phyloP scores from a whole-genome alignment of 1,140 invertebrate species.

The Adoxophyes honmai region DNA sequence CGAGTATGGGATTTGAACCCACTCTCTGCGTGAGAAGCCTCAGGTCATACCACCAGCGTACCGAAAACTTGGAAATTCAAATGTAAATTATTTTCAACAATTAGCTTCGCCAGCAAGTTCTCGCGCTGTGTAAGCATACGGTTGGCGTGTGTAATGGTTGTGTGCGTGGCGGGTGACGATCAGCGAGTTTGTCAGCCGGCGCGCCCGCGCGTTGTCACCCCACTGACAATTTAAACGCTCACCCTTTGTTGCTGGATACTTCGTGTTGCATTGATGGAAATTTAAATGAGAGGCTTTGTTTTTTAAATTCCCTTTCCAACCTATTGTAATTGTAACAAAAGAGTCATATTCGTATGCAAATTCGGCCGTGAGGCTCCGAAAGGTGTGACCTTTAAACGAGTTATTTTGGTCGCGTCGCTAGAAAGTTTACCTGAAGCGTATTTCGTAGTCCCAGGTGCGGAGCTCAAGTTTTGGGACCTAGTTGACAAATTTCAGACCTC shows the following conservation, averaged over 20 bases:
- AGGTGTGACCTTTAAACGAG: too few relatives aligned
- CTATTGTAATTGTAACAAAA: slow-evolving; percentile 2
- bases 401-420: too few relatives aligned
- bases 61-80: too few relatives aligned
- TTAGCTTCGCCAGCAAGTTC: too few relatives aligned
- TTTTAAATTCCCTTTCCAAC: not conserved
- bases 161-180: slow-evolving; percentile 9
- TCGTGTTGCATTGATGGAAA: slow-evolving; percentile 11
- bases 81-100: too few relatives aligned
- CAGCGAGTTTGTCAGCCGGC: slow-evolving; percentile 4
- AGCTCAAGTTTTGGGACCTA: too few relatives aligned
- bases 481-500: too few relatives aligned
- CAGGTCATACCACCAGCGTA: too few relatives aligned
- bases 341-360: not conserved
- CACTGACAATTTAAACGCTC: slow-evolving; percentile 7
- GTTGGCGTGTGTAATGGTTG: not conserved
- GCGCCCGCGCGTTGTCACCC: not conserved
- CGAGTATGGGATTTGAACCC: too few relatives aligned
- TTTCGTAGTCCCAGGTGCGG: too few relatives aligned
- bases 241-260: not conserved
- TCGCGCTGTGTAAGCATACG: not conserved
- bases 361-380: not conserved
- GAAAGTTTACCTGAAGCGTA: too few relatives aligned
- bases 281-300: slow-evolving; percentile 7
- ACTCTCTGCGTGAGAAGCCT: too few relatives aligned